Conservation (phyloP, 2,113 vertebrate species). For the Pungitius pungitius region DNA sequence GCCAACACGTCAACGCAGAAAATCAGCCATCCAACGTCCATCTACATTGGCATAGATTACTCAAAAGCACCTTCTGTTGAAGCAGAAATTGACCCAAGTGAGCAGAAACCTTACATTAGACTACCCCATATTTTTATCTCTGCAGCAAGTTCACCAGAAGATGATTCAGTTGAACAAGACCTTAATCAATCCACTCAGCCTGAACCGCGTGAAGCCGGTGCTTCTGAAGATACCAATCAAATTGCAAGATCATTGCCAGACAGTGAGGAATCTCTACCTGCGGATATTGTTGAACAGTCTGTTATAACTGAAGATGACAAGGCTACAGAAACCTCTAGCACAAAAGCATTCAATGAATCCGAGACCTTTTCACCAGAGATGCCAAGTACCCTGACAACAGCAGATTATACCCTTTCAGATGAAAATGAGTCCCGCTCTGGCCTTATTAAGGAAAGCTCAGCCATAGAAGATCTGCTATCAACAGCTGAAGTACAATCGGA, state of each 20-base stretch:
- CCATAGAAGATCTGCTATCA: not conserved
- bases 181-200: conserved; percentile 10
- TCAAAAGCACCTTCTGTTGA: conserved; percentile 34
- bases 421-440: conserved; percentile 13
- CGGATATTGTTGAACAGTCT: conserved; percentile 10
- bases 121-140: conserved; percentile 78
- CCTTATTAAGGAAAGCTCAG: conserved; percentile 17
- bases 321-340: conserved; percentile 14
- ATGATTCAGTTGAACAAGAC: conserved; percentile 51
- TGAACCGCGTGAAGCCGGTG: conserved; percentile 19
- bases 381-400: not conserved
- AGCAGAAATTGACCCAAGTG: conserved; percentile 30
- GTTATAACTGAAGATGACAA: conserved; percentile 6
- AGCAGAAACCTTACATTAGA: conserved; percentile 49
- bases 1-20: conserved; percentile 19
- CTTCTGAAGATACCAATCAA: conserved; percentile 17
- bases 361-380: conserved; percentile 25
- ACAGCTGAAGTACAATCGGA: conserved; percentile 18
- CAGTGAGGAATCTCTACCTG: conserved; percentile 25
- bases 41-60: conserved; percentile 67
- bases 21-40: conserved; percentile 39
- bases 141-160: conserved; percentile 76
- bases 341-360: conserved; percentile 8
- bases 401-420: conserved; percentile 5
- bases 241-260: not conserved